Base-by-base conservation (phyloP, 2,797 vertebrate genomes). In the Micromesistius poutassou region DNA sequence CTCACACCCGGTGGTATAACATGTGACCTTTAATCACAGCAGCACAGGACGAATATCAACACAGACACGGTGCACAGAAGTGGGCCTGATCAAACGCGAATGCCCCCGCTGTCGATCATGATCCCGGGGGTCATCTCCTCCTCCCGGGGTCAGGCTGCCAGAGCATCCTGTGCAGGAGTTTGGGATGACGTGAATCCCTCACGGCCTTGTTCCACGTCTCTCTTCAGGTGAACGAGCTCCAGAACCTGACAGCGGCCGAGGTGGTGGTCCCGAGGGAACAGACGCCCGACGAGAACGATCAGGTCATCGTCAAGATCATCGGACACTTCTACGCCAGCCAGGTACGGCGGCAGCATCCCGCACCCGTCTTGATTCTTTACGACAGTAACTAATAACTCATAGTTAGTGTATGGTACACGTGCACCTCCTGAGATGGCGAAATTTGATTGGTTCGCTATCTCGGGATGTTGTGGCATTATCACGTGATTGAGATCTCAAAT, bases 321-420 rank as follows among this genome's bases (percentile, higher is more conserved):
- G 97, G 97, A 84, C 97, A 98, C 89, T 98, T 98, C 94, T 98
- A 97, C 5, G 97, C 97, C 88, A 98, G 97, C 91, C 97, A 98
- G 96, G 97, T 97, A 90, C 16, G 13, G 62, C 28, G 3, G 62
- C 62, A 12, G n/a, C 10, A 13, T 28, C 62, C 9, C 25, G 4
- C 1, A 28, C 62, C 62, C 55, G 2, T 68, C n/a, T n/a, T n/a
- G n/a, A n/a, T n/a, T n/a, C n/a, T n/a, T n/a, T n/a, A n/a, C n/a
- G n/a, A n/a, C n/a, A n/a, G n/a, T n/a, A n/a, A n/a, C n/a, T n/a
- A n/a, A n/a, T n/a, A n/a, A n/a, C n/a, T n/a, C n/a, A n/a, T n/a
- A n/a, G n/a, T n/a, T n/a, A n/a, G n/a, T n/a, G n/a, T n/a, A n/a
- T n/a, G n/a, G n/a, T n/a, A n/a, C n/a, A n/a, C n/a, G n/a, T n/a